Base-by-base conservation (phyloP, 2,888 invertebrate species). In the Drosophila neutralis region DNA sequence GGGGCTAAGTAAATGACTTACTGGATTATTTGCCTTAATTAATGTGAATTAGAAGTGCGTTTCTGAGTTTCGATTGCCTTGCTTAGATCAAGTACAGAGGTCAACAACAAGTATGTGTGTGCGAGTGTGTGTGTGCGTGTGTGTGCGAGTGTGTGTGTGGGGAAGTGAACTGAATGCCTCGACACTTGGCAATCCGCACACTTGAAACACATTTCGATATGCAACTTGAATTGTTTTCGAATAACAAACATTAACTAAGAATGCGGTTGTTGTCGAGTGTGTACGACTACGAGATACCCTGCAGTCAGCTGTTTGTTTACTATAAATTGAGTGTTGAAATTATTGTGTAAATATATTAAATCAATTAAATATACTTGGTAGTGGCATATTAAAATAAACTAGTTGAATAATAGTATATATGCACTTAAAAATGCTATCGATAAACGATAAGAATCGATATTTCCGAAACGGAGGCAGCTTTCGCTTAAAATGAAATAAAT, bases 121-220 rank as follows among this genome's bases (percentile, higher is more conserved):
- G 62, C n/a, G n/a, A n/a, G n/a, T 18, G 36, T n/a, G 61, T 38
- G 18, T 5, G 38, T 1, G 45, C 11, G 62, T n/a, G 36, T 24
- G 62, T 33, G 18, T 3, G 33, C 0, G 45, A 7, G 48, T 15
- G 6, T 10, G 40, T 15, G 15, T 48, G 24, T 54, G 29, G 58
- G 76, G 75, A 74, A 78, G 69, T 61, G 49, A 35, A 40, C 52
- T 36, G 42, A 36, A 48, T 38, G 42, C 38, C 59, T 53, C 52
- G 60, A 53, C 60, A 75, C 52, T 79, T 73, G 81, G 67, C 78
- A 80, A 62, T 49, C 60, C 57, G 75, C 76, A 72, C 70, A 64
- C 76, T 80, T 76, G 72, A 78, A 65, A 76, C 57, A 69, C 66
- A 82, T 67, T 72, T 62, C 62, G 81, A 80, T 83, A 61, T 70